Base-by-base conservation (phyloP, 1,140 invertebrate genomes). In the Drosophila leontia region DNA sequence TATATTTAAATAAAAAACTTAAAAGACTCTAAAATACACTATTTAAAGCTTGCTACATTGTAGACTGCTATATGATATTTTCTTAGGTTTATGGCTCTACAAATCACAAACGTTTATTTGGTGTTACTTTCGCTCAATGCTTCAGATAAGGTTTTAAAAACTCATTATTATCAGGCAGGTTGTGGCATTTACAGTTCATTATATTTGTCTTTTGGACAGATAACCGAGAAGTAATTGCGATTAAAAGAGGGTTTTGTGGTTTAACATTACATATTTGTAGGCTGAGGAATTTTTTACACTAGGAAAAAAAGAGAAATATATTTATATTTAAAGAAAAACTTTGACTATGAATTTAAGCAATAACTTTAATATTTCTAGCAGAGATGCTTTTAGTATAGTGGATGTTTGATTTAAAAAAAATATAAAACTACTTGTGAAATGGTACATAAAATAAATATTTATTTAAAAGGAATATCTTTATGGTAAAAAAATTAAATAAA, bases 181-280 rank as follows among this genome's bases (percentile, higher is more conserved):
- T 32, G 29, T 9, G 69, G 51, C 29, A 72, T 71, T 58, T 59
- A 71, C 69, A 42, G 67, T 51, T 19, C 44, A 72, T 50, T 48
- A 71, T 59, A 39, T 59, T 35, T 71, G 69, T 72, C 69, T 72
- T 67, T 50, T 59, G 65, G 23, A 42, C 44, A 72, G 65, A 72
- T 72, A 71, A 61, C 34, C 42, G 9, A 44, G 26, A 29, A 29
- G 26, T 12, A n/a, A 58, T 29, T 34, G 37, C 53, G 65, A 72
- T 72, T 72, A 59, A 47, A 47, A n/a, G 13, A 12, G 29, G 55
- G 37, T 50, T 59, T 35, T 29, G 62, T 29, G 65, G 65, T 48
- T 41, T 44, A n/a, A 17, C 26, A n/a, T 68, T 68, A 50, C 53
- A 45, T 50, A 39, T 34, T 45, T 26, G 32, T 19, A 19, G 19